Percentiles rank a stretch among this genome's conserved stretches.
Conservation (phyloP, 2,113 vertebrate genomes). For the Candoia aspera region DNA sequence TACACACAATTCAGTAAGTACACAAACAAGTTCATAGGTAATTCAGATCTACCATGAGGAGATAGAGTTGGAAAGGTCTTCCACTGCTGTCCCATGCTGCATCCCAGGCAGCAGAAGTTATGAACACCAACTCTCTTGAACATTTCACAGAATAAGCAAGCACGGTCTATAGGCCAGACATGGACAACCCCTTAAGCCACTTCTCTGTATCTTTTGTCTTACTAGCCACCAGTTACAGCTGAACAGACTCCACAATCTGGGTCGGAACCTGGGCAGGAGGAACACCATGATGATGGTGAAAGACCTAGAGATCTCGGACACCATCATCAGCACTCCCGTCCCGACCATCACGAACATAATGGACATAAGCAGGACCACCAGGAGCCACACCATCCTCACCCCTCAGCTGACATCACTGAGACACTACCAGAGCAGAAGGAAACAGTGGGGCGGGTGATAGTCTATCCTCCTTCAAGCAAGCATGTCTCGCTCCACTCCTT, state of each 20-base stretch:
- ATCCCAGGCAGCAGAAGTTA: neutral
- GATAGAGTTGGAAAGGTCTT: neutral
- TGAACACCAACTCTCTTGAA: neutral
- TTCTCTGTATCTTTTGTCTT: conserved; percentile 15
- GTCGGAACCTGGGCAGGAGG: neutral
- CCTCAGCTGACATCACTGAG: neutral
- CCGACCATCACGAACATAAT: neutral
- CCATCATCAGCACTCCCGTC: neutral
- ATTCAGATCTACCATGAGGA: neutral
- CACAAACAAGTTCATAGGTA: neutral
- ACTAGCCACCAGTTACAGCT: conserved; percentile 38
- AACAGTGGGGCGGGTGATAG: conserved; percentile 53
- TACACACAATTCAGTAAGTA: neutral
- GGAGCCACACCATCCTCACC: neutral
- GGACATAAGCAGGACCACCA: neutral
- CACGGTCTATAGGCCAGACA: neutral
- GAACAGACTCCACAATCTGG: conserved; percentile 7
- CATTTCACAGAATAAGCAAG: neutral
- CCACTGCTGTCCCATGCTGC: neutral
- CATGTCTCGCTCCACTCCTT: conserved; percentile 31
- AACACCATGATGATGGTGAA: neutral
- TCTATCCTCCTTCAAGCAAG: conserved; percentile 48
- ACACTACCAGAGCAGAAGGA: conserved; percentile 4
- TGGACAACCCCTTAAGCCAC: neutral
- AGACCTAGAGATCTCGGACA: neutral